Conservation (phyloP, 2,113 vertebrate genomes). For the Okapia johnstoni region DNA sequence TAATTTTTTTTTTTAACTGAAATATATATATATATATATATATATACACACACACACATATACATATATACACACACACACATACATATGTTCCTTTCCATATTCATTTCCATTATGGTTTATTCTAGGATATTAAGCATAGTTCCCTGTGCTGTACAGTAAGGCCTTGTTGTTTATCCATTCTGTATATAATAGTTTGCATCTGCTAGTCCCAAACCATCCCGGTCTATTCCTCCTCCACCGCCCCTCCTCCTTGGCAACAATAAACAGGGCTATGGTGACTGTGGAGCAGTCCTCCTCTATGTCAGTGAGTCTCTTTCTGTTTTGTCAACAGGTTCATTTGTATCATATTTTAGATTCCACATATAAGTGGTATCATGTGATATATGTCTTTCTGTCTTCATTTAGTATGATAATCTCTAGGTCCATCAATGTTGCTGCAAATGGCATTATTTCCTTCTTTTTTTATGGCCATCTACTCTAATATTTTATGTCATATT, state of each 20-base stretch:
- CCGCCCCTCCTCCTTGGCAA: neutral
- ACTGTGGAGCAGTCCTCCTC: neutral
- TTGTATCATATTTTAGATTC: neutral
- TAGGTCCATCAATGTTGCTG: neutral
- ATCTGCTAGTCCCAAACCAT: neutral
- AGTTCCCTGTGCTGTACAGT: neutral
- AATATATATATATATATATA: neutral
- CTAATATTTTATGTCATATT: neutral
- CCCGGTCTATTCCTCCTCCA: neutral
- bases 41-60: rapidly evolving
- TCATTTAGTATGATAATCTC: neutral
- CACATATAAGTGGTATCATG: neutral
- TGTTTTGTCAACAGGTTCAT: neutral
- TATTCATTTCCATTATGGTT: neutral
- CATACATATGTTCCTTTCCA: neutral
- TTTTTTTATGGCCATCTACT: neutral
- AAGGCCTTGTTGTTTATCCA: neutral
- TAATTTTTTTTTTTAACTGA: neutral
- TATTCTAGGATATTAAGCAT: neutral
- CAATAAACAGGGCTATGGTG: neutral
- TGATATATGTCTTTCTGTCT: neutral
- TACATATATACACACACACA: rapidly evolving
- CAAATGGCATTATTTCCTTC: neutral
- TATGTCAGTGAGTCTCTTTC: neutral
- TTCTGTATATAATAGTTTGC: neutral